A percentile compares a stretch with the other conserved stretches of the same genome.
phyloP scores from a whole-genome alignment of 2,888 invertebrate genomes.

The Scrobipalpa costella region DNA sequence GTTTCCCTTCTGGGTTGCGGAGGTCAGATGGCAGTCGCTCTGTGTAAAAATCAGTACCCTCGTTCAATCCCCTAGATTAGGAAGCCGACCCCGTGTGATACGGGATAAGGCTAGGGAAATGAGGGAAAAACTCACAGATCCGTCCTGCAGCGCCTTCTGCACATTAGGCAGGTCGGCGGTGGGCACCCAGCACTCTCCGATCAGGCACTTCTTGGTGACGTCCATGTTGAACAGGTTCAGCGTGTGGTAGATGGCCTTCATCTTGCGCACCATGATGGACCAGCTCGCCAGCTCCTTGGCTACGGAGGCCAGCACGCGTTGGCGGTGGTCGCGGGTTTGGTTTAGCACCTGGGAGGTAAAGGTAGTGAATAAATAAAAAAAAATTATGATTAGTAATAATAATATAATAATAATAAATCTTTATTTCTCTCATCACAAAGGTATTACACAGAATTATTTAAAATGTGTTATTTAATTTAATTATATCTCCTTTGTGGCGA shows the following conservation, averaged over 20 bases:
- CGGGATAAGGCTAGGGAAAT: too few species aligned
- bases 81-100: too few species aligned
- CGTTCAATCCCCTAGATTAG: too few species aligned
- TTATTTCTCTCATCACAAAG: too few species aligned
- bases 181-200: constrained; percentile 93
- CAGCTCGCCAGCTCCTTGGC: constrained; percentile 94
- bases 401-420: too few species aligned
- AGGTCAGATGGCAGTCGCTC: too few species aligned
- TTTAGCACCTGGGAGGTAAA: constrained; percentile 84
- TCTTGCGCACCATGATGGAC: constrained; percentile 94
- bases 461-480: too few species aligned
- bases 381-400: background rate
- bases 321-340: constrained; percentile 96
- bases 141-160: constrained; percentile 88
- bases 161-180: constrained; percentile 87
- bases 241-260: constrained; percentile 96
- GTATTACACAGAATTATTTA: too few species aligned
- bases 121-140: constrained; percentile 79
- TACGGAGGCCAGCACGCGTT: constrained; percentile 91
- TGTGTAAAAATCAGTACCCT: too few species aligned
- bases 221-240: constrained; percentile 94
- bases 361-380: constrained; percentile 1
- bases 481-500: too few species aligned
- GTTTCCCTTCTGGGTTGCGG: too few species aligned
- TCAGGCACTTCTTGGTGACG: constrained; percentile 92